phyloP scores from a whole-genome alignment of 2,797 vertebrate species.

The Meriones psammophilus region DNA sequence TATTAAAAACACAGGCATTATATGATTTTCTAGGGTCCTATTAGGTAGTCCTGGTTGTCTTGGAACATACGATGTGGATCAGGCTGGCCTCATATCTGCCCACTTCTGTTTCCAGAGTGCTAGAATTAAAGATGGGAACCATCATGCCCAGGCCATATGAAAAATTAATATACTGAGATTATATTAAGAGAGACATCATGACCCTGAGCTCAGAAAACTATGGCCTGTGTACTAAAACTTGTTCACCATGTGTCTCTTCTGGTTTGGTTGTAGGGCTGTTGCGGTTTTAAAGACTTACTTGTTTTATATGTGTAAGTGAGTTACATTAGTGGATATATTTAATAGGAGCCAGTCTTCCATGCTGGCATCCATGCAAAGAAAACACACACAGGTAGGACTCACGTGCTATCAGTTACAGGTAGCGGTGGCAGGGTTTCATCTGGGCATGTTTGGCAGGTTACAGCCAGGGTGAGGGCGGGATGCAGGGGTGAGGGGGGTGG shows the following conservation, averaged over 20 bases:
- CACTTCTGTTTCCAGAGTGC: neutral
- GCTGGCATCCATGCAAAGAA: neutral
- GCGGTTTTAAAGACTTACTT: neutral
- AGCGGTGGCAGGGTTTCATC: neutral
- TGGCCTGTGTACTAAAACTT: neutral
- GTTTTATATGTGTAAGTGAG: neutral
- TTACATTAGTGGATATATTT: neutral
- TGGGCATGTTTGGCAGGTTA: neutral
- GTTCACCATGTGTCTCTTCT: neutral
- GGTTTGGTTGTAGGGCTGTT: neutral
- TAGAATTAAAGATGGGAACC: neutral
- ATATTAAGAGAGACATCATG: neutral
- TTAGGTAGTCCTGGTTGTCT: neutral
- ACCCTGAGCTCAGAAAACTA: neutral
- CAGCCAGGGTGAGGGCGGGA: neutral
- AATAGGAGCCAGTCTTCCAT: neutral
- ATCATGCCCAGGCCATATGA: neutral
- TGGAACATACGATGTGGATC: neutral
- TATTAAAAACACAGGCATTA: neutral
- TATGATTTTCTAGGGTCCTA: neutral
- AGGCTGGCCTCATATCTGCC: neutral
- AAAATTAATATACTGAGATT: neutral
- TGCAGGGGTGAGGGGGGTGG: accelerated
- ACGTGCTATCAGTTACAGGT: neutral
- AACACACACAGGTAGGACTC: neutral